A percentile compares a stretch with the other conserved stretches of the same genome.
Evolutionary conservation across 2,888 invertebrate species (phyloP).

Genomic region (Yponomeuta cagnagella): DNA sequence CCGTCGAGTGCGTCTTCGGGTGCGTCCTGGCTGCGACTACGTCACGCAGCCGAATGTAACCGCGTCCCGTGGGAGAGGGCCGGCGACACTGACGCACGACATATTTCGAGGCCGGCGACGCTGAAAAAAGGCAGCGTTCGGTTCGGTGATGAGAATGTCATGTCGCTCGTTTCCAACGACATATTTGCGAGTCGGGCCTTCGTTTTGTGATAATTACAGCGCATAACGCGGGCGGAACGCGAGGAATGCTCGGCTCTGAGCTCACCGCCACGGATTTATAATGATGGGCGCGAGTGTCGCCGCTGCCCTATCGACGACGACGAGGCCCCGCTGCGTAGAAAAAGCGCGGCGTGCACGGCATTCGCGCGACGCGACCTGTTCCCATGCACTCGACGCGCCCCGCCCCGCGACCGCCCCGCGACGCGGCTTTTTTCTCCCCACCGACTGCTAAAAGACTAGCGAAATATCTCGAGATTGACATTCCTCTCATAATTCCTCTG

Average conservation of each 20-base stretch:
- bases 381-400: slow-evolving; percentile 44
- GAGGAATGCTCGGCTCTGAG: slow-evolving; percentile 66
- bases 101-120: slow-evolving; percentile 45
- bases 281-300: slow-evolving; percentile 64
- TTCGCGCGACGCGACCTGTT: slow-evolving; percentile 56
- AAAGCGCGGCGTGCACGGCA: slow-evolving; percentile 55
- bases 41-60: slow-evolving; percentile 48
- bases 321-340: slow-evolving; percentile 41
- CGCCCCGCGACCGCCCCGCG: slow-evolving; percentile 31
- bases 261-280: slow-evolving; percentile 69
- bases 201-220: slow-evolving; percentile 73
- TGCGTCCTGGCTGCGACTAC: slow-evolving; percentile 22
- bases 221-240: slow-evolving; percentile 67
- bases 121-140: slow-evolving; percentile 61
- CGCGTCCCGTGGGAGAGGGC: slow-evolving; percentile 57
- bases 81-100: slow-evolving; percentile 31
- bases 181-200: slow-evolving; percentile 70
- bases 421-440: slow-evolving; percentile 49
- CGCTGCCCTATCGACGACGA: slow-evolving; percentile 57
- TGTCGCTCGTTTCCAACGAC: slow-evolving; percentile 72
- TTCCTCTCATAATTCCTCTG: slow-evolving; percentile 64
- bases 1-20: slow-evolving; percentile 16
- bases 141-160: slow-evolving; percentile 75
- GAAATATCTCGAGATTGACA: slow-evolving; percentile 71
- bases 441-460: slow-evolving; percentile 60